phyloP scores from a whole-genome alignment of 2,113 vertebrate species.

The Elgaria multicarinata region DNA sequence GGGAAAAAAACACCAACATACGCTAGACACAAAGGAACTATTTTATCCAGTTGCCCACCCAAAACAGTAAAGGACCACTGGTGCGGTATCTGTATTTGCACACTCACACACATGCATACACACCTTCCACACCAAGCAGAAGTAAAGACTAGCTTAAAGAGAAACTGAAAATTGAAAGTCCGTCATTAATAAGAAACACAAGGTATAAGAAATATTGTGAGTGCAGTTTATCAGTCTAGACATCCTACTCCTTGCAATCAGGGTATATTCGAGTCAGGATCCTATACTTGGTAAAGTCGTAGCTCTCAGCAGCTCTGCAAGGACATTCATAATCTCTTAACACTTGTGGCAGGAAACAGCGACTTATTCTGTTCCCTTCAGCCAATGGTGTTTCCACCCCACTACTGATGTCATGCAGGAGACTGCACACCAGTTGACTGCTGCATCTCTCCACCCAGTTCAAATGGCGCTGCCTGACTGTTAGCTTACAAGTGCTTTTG shows the following conservation, averaged over 20 bases:
- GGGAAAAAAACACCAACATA: no score
- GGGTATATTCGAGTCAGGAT: background rate
- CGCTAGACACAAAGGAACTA: background rate
- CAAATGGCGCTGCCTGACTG: background rate
- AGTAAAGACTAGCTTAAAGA: background rate
- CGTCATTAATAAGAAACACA: background rate
- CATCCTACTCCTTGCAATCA: background rate
- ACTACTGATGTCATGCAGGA: slow-evolving; percentile 4
- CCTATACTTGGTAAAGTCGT: background rate
- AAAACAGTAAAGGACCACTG: background rate
- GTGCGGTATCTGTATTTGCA: background rate
- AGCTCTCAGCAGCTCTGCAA: accelerated
- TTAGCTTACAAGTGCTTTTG: background rate
- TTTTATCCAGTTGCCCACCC: background rate
- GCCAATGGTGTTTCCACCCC: background rate
- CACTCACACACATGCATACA: no score
- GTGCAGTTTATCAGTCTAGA: background rate
- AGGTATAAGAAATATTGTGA: background rate
- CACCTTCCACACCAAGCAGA: background rate
- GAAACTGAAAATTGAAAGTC: background rate
- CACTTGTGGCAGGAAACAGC: background rate
- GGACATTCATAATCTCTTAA: accelerated
- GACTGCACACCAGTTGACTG: slow-evolving; percentile 18
- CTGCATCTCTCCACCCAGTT: background rate
- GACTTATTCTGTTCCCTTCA: accelerated